Base-by-base conservation (phyloP, 2,888 invertebrate genomes). In the Leptothorax acervorum region DNA sequence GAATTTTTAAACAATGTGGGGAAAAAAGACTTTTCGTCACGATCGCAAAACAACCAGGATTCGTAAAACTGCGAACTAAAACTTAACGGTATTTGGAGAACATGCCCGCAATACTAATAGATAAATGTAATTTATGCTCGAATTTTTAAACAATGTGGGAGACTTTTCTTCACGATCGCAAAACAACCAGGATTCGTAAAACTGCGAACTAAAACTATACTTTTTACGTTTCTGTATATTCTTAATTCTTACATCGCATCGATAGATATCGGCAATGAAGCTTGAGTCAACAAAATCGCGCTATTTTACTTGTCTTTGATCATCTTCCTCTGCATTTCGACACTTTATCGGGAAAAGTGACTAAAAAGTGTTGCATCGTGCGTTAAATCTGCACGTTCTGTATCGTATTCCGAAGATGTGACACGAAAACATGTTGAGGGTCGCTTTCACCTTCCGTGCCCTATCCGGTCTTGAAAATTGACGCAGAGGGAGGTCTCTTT, bases 401-500 rank as follows among this genome's bases (percentile, higher is more conserved):
- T 45, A 45, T 55, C 48, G 15, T 45, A 68, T 31, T 48, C 78
- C 31, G 31, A 78, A 78, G 45, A 55, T 45, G 57, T 60, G 48
- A 62, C 71, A 51, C 71, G 71, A 71, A 71, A 81, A 71, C 60
- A 39, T 71, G 39, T 60, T 71, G 35, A 70, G 39, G 48, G 57
- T 70, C 71, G 39, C 57, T 62, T 81, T 60, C 70, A 48, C 79
- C 6, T 35, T 23, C 48, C 45, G 1, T 31, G 15, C 35, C 23
- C 51, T 23, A 71, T 62, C 60, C 71, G 70, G 39, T 60, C 70
- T 81, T 81, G 79, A 81, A 48, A 71, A 81, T 51, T 81, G 79
- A 81, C 79, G 48, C 70, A 48, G 71, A 79, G 79, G 60, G 60
- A 71, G 79, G 71, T 81, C 71, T 48, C 79, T 81, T 81, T 81